phyloP scores from a whole-genome alignment of 2,797 vertebrate species.

The Philypnodon macrostomus region DNA sequence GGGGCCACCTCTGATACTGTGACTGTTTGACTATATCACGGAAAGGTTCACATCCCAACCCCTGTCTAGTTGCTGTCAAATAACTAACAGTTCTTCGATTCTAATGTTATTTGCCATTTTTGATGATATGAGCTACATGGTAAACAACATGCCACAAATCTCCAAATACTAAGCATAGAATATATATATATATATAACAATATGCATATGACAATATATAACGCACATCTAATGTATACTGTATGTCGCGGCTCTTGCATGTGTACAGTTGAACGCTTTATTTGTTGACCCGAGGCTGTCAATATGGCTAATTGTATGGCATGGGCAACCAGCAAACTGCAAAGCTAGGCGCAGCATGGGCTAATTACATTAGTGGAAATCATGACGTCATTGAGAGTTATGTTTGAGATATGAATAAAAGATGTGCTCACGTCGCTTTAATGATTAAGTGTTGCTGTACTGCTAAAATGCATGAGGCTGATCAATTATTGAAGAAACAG shows the following conservation, averaged over 20 bases:
- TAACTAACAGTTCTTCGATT: neutral
- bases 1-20: neutral
- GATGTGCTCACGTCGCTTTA: conserved; percentile 4
- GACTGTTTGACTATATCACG: neutral
- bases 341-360: conserved; percentile 58
- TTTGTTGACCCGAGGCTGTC: conserved; percentile 16
- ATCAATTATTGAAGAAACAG: neutral
- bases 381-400: conserved; percentile 20
- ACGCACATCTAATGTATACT: no score
- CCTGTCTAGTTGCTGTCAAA: neutral
- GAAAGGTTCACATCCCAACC: neutral
- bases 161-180: no score
- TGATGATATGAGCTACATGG: neutral
- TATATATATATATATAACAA: neutral
- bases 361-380: conserved; percentile 38
- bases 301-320: conserved; percentile 36
- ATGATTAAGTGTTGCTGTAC: conserved; percentile 2
- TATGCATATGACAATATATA: no score
- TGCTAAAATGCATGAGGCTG: neutral
- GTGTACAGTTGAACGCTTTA: conserved; percentile 27
- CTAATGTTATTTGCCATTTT: neutral
- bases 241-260: conserved; percentile 35
- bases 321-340: conserved; percentile 49
- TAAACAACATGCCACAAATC: neutral
- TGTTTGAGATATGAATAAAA: neutral